Percentiles rank a stretch among this genome's conserved stretches.
Conservation (phyloP, 2,888 invertebrate species). For the Sepioteuthis lessoniana region DNA sequence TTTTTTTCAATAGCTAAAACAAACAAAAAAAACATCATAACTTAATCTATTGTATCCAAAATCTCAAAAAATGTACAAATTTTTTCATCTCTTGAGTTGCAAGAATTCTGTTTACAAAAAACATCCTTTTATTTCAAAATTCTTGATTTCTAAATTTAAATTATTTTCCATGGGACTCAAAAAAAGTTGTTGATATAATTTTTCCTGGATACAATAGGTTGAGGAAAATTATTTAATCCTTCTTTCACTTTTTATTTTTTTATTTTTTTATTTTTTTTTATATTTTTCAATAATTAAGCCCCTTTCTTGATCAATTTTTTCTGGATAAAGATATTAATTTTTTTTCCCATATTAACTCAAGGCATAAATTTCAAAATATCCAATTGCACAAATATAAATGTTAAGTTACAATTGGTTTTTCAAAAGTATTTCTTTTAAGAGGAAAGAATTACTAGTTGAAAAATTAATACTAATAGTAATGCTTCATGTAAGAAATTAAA, state of each 20-base stretch:
- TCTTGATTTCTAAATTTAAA: neutral
- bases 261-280: neutral
- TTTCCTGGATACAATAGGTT: neutral
- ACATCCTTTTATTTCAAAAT: neutral
- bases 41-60: neutral
- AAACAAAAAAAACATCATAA: neutral
- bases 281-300: slow-evolving; percentile 5
- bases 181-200: neutral
- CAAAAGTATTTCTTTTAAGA: too few species aligned
- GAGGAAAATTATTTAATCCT: neutral
- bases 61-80: neutral
- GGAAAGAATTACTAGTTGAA: too few species aligned
- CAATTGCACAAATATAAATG: neutral
- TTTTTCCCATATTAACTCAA: neutral
- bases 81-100: neutral
- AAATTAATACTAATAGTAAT: too few species aligned
- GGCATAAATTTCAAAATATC: neutral
- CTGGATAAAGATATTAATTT: neutral
- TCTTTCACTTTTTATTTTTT: neutral
- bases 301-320: neutral
- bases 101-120: neutral
- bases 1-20: neutral
- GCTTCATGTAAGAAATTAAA: too few species aligned
- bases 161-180: neutral
- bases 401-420: neutral